phyloP scores from a whole-genome alignment of 2,888 invertebrate species.

The Drosophila hamatofila region DNA sequence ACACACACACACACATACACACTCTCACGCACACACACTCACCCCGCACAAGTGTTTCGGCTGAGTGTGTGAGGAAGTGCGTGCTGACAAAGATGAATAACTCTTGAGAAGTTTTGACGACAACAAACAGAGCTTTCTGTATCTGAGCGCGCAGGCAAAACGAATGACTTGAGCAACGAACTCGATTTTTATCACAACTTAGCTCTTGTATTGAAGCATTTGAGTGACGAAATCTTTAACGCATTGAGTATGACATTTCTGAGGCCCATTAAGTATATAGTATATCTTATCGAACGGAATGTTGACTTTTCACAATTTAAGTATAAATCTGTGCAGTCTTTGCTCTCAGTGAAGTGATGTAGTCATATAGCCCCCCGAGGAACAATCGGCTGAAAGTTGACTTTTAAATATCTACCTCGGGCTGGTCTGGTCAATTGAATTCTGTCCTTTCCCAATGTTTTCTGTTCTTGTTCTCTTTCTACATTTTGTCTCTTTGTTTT shows the following conservation, averaged over 20 bases:
- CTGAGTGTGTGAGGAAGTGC: constrained; percentile 67
- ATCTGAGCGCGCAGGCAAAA: constrained; percentile 20
- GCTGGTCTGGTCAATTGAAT: background rate
- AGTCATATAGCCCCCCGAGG: background rate
- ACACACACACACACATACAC: background rate
- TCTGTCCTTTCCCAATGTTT: constrained; percentile 6
- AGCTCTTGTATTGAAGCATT: background rate
- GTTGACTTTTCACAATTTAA: background rate
- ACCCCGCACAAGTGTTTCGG: constrained; percentile 6
- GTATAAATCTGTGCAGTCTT: background rate
- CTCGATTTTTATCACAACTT: constrained; percentile 38
- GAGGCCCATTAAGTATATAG: background rate
- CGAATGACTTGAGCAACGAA: constrained; percentile 59
- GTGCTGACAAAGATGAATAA: constrained; percentile 71
- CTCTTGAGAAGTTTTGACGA: constrained; percentile 42
- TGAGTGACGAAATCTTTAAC: constrained; percentile 26
- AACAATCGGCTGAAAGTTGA: background rate
- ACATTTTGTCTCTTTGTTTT: constrained; percentile 12
- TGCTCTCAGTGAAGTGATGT: background rate
- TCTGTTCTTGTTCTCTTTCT: background rate
- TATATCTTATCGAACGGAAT: constrained; percentile 1
- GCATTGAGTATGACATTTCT: constrained; percentile 20
- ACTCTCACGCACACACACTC: constrained; percentile 3
- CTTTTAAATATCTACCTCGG: background rate
- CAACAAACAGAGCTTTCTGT: constrained; percentile 21